These are phyloP conservation scores for Sparus aurata DNA, from an alignment of 2,797 vertebrate genomes.

Conservation along the genomic window DNA sequence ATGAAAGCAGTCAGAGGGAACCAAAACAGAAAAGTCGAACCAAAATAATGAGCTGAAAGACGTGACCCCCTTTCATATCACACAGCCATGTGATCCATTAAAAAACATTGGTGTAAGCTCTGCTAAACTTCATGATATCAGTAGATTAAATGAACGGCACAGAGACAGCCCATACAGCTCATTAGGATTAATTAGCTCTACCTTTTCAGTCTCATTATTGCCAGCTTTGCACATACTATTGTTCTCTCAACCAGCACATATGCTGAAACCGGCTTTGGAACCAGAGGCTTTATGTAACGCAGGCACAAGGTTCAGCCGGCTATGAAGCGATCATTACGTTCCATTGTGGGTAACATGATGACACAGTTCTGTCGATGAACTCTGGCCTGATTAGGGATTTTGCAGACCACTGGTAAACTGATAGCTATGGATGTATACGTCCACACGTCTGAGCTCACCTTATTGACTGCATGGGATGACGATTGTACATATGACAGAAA, in stretches of 20 bases:
- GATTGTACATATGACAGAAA: constrained; percentile 15
- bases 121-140: background rate
- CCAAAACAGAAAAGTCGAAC: background rate
- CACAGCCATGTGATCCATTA: background rate
- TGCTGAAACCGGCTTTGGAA: background rate
- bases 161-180: background rate
- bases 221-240: background rate
- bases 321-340: background rate
- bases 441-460: background rate
- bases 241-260: background rate
- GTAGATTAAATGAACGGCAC: too few species aligned
- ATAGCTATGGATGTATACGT: background rate
- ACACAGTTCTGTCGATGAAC: constrained; percentile 11
- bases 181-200: background rate
- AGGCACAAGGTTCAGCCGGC: background rate
- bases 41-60: background rate
- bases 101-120: background rate
- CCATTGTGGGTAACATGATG: background rate
- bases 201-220: background rate
- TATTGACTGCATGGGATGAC: background rate
- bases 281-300: background rate
- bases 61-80: background rate
- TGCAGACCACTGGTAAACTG: constrained; percentile 7
- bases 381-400: background rate
- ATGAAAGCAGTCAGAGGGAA: background rate